Evolutionary conservation across 2,888 invertebrate genomes (phyloP).

Genomic region (Thyatira batis): DNA sequence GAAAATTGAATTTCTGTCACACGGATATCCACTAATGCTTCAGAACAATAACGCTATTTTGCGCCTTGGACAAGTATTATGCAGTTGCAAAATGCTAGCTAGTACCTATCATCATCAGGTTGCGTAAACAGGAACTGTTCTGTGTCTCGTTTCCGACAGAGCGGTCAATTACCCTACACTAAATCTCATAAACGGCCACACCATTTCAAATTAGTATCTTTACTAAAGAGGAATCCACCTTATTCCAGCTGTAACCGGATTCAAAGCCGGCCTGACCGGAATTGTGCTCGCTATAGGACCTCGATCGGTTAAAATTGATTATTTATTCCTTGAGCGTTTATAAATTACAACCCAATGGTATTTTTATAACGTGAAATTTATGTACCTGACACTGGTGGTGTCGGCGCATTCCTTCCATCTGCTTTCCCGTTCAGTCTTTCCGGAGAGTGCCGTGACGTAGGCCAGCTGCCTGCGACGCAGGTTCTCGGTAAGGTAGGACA

Average conservation of each 20-base stretch:
- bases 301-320: neutral
- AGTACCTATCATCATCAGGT: neutral
- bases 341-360: too few species aligned
- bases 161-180: neutral
- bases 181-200: neutral
- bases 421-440: constrained; percentile 92
- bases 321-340: too few species aligned
- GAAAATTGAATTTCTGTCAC: constrained; percentile 6
- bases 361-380: too few species aligned
- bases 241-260: neutral
- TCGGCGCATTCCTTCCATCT: constrained; percentile 96
- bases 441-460: constrained; percentile 91
- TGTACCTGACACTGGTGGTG: constrained; percentile 88
- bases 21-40: neutral
- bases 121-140: neutral
- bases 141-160: neutral
- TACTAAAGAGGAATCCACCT: neutral
- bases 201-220: neutral
- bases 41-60: neutral
- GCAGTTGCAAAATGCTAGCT: neutral
- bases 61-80: neutral
- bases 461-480: constrained; percentile 90
- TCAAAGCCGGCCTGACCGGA: neutral
- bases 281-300: neutral
- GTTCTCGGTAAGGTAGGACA: constrained; percentile 90